Evolutionary conservation across 2,113 vertebrate genomes (phyloP).

Genomic region (Odobenus rosmarus): DNA sequence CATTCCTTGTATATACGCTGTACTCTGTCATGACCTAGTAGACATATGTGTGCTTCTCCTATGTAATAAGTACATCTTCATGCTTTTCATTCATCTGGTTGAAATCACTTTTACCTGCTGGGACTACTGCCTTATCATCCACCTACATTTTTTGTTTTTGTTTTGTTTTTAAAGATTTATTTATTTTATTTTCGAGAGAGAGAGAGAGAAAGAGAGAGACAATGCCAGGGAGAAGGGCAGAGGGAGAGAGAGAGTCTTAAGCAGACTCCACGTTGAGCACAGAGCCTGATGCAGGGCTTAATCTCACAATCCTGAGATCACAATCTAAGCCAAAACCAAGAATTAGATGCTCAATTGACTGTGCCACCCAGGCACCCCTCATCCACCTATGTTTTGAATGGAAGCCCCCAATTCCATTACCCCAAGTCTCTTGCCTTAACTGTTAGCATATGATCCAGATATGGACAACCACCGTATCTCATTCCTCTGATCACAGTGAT

Average conservation of each 20-base stretch:
- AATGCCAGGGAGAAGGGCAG: neutral
- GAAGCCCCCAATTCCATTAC: neutral
- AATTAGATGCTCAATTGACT: neutral
- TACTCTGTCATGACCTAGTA: neutral
- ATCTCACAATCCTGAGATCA: neutral
- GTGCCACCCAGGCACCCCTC: neutral
- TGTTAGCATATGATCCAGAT: neutral
- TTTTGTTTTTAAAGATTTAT: neutral
- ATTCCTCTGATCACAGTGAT: neutral
- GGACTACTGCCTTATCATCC: neutral
- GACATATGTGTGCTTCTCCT: neutral
- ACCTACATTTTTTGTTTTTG: neutral
- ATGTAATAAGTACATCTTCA: neutral
- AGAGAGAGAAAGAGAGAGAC: neutral
- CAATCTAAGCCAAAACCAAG: neutral
- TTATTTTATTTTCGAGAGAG: neutral
- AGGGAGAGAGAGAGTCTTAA: neutral
- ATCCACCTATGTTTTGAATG: neutral
- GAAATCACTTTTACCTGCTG: neutral
- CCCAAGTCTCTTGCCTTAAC: neutral
- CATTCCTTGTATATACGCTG: neutral
- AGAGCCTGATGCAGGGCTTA: neutral
- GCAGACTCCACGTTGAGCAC: neutral
- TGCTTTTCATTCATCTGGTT: neutral
- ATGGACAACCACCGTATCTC: neutral